These are phyloP conservation scores for Zaprionus bogoriensis DNA, from an alignment of 2,888 invertebrate species.

Conservation along the genomic window DNA sequence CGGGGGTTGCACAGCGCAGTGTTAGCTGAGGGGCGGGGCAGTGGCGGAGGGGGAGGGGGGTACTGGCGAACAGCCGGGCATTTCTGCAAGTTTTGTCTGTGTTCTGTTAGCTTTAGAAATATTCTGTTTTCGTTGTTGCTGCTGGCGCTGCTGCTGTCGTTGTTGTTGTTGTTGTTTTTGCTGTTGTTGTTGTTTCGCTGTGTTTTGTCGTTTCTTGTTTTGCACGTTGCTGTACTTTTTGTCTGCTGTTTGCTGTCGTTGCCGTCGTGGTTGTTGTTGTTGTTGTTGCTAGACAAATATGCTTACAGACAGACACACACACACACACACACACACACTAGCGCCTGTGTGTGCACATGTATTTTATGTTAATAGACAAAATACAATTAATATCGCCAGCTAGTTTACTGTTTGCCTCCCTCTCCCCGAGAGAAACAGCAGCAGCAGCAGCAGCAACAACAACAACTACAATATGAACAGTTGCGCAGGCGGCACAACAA, in stretches of 20 bases:
- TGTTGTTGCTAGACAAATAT: conserved; percentile 52
- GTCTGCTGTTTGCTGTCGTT: conserved; percentile 36
- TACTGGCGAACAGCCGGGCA: conserved; percentile 61
- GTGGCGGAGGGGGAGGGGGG: conserved; percentile 1
- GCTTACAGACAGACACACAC: conserved; percentile 4
- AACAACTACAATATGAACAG: conserved; percentile 37
- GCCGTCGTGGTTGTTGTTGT: conserved; percentile 6
- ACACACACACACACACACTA: conserved; percentile 12
- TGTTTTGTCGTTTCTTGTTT: conserved; percentile 54
- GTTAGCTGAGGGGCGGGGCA: background rate
- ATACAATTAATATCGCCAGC: conserved; percentile 70
- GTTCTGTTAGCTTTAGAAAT: conserved; percentile 77
- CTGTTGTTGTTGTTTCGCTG: conserved; percentile 37
- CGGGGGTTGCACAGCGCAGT: no score
- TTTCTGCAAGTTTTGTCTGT: conserved; percentile 76
- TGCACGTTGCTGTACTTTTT: conserved; percentile 69
- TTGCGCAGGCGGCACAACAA: conserved; percentile 48
- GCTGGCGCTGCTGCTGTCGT: conserved; percentile 45
- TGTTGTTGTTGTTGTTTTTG: conserved; percentile 27
- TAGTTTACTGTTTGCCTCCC: conserved; percentile 57
- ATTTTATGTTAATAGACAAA: conserved; percentile 76
- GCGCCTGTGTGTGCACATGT: background rate
- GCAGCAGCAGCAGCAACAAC: conserved; percentile 25
- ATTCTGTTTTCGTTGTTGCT: conserved; percentile 37
- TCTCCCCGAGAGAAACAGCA: conserved; percentile 12